Base-by-base conservation (phyloP, 2,113 vertebrate genomes). In the Aspiorhynchus laticeps region DNA sequence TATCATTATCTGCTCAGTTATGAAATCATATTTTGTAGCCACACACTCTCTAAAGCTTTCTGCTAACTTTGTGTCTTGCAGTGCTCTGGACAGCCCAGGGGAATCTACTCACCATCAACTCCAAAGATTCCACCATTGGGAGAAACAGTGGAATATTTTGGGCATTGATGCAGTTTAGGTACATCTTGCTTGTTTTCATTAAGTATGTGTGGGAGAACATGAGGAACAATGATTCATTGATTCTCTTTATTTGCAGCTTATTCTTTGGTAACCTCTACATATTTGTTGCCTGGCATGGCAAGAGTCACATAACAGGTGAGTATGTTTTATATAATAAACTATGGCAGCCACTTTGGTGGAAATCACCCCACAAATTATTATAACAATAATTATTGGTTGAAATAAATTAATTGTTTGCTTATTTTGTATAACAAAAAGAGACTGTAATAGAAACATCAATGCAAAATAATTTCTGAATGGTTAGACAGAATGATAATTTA, bases 31-130 rank as follows among this genome's bases (percentile, higher is more conserved):
- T 15, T 17, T 21, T 67, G n/a, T 11, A 21, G 17, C 4, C 38
- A 31, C 12, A 5, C 31, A 36, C 17, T 48, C n/a, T 21, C 7
- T 80, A 7, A 77, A 8, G 46, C 26, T 11, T 36, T 73, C 21
- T 10, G 63, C 8, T 43, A 51, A 71, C 28, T 26, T 24, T 84
- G 19, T 80, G 2, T 61, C 38, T 80, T 83, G 74, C 65, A 99
- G 98, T 99, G 3, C 92, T 99, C n/a, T 99, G 98, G 98, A 99
- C 98, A 1, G 97, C 98, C 8, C 98, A 99, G 91, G 98, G 98
- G 84, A 97, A 96, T 73, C 97, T 98, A 56, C 93, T 99, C 69
- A 95, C 98, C 48, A 94, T 98, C 89, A 99, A 99, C 94, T 99
- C 98, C 56, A 94, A 95, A 43, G 97, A 97, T 85, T 88, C 89